phyloP scores from a whole-genome alignment of 2,888 invertebrate species.

The Drosophila birchii region DNA sequence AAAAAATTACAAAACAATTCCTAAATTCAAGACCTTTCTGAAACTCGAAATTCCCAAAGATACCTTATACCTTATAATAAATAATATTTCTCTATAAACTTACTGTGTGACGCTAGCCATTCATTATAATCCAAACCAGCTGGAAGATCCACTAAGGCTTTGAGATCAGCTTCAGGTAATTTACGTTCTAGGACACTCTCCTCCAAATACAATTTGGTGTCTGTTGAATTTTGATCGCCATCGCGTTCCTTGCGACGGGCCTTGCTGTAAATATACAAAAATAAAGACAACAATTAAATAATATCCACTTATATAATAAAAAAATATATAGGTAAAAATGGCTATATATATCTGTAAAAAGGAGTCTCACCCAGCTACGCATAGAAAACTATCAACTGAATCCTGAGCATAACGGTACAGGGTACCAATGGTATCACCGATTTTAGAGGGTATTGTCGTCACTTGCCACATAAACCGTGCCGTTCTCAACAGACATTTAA shows the following conservation, averaged over 20 bases:
- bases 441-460: slow-evolving; percentile 84
- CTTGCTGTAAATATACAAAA: slow-evolving; percentile 89
- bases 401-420: slow-evolving; percentile 85
- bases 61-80: not conserved
- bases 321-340: not conserved
- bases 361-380: slow-evolving; percentile 84
- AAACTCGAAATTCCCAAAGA: fast-evolving
- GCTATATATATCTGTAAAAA: slow-evolving; percentile 1
- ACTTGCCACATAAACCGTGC: slow-evolving; percentile 85
- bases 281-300: slow-evolving; percentile 8
- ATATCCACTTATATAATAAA: not conserved
- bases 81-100: slow-evolving; percentile 80
- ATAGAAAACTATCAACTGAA: slow-evolving; percentile 85
- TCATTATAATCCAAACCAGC: slow-evolving; percentile 98
- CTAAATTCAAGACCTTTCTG: not conserved
- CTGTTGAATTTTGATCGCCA: slow-evolving; percentile 90
- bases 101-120: slow-evolving; percentile 99
- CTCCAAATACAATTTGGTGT: slow-evolving; percentile 97
- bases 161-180: slow-evolving; percentile 96
- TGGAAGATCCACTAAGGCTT: slow-evolving; percentile 96
- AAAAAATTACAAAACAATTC: not conserved
- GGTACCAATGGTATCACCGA: slow-evolving; percentile 84
- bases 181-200: slow-evolving; percentile 97
- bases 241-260: slow-evolving; percentile 98
- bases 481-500: slow-evolving; percentile 83